Percentiles rank a stretch among this genome's conserved stretches.
These are phyloP conservation scores for Acromyrmex heyeri DNA, from an alignment of 1,140 invertebrate genomes.

Conservation along the genomic window DNA sequence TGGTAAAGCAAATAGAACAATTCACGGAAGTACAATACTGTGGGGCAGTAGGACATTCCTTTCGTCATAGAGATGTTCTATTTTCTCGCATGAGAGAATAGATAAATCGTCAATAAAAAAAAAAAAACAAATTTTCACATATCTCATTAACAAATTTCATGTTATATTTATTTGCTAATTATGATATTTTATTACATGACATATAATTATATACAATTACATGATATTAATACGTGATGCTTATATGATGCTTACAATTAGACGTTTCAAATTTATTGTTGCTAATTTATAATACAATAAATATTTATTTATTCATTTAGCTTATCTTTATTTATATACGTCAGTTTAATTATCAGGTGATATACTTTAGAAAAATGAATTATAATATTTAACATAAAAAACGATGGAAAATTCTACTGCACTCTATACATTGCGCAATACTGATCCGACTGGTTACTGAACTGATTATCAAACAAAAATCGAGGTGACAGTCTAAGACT, in stretches of 20 bases:
- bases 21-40: neutral
- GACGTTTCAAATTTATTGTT: neutral
- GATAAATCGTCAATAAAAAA: neutral
- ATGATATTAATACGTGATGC: neutral
- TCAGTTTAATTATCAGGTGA: neutral
- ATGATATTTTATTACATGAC: neutral
- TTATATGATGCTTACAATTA: neutral
- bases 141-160: neutral
- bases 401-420: neutral
- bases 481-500: neutral
- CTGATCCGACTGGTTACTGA: slow-evolving; percentile 9
- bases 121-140: neutral
- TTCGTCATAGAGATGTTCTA: neutral
- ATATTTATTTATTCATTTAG: neutral
- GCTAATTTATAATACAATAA: neutral
- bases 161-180: neutral
- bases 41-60: neutral
- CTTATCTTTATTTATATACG: neutral
- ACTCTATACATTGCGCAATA: neutral
- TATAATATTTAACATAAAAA: neutral
- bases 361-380: neutral
- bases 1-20: slow-evolving; percentile 7
- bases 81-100: neutral
- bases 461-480: slow-evolving; percentile 18
- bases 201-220: neutral